Percentiles rank a stretch among this genome's conserved stretches.
Conservation (phyloP, 92 coral and sea anemone species). For the Siderastrea siderea region DNA sequence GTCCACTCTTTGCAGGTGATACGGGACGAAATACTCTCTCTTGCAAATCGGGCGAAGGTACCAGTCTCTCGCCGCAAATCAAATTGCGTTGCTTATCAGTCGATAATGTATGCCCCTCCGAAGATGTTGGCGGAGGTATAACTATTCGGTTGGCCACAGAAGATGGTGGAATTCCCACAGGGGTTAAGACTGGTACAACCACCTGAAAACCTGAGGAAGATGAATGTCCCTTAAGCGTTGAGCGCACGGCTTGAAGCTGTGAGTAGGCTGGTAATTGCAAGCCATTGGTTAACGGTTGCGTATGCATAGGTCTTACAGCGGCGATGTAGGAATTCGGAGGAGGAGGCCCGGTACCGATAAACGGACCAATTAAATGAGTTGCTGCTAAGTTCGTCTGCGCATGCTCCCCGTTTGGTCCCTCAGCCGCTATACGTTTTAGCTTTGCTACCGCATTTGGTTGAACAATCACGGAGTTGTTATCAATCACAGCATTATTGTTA, state of each 20-base stretch:
- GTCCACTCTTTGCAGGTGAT: conserved; percentile 27
- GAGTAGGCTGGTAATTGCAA: conserved; percentile 5
- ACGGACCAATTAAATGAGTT: conserved; percentile 39
- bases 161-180: conserved; percentile 3
- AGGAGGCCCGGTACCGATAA: conserved; percentile 16
- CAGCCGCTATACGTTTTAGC: not conserved
- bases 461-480: not conserved
- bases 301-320: conserved; percentile 20
- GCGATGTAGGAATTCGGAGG: conserved; percentile 37
- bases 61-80: conserved; percentile 41
- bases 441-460: conserved; percentile 21
- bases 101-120: not conserved
- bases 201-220: conserved; percentile 19
- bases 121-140: conserved; percentile 3
- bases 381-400: conserved; percentile 12
- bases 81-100: conserved; percentile 10
- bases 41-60: conserved; percentile 46
- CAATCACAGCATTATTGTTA: not conserved
- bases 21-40: conserved; percentile 78
- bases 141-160: conserved; percentile 7
- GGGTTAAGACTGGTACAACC: conserved; percentile 16
- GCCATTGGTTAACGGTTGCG: conserved; percentile 4
- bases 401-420: not conserved
- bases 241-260: conserved; percentile 1
- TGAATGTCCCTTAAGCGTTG: conserved; percentile 16